Evolutionary conservation across 2,888 invertebrate species (phyloP).

Genomic region (Frankliniella intonsa): DNA sequence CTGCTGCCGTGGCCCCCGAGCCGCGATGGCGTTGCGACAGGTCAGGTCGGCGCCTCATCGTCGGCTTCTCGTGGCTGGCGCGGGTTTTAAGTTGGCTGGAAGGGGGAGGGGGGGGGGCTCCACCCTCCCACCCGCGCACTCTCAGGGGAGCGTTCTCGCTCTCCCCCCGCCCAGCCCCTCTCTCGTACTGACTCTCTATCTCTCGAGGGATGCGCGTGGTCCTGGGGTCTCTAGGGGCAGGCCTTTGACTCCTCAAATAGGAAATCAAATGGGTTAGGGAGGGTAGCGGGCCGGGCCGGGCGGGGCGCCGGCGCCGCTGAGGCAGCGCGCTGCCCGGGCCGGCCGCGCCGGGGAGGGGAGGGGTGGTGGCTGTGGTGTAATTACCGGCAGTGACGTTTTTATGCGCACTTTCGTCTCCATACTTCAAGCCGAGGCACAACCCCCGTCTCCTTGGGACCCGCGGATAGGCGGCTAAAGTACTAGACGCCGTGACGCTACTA

Average conservation of each 20-base stretch:
- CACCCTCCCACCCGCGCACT: not conserved
- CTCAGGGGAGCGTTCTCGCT: not conserved
- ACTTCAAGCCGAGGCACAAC: no score
- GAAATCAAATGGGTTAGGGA: not conserved
- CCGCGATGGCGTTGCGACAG: no score
- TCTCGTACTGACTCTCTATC: not conserved
- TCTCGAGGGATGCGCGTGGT: not conserved
- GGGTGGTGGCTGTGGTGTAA: not conserved
- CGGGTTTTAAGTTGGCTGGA: no score
- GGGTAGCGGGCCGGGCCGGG: not conserved
- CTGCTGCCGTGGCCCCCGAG: no score
- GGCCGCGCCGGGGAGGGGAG: not conserved
- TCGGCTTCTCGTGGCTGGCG: no score
- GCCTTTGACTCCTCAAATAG: constrained; percentile 8
- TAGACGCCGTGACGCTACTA: not conserved
- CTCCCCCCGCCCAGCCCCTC: not conserved
- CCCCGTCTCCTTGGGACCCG: no score
- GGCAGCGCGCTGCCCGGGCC: not conserved
- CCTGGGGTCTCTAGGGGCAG: not conserved
- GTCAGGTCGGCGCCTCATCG: no score
- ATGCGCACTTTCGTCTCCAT: not conserved
- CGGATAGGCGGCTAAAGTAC: not conserved
- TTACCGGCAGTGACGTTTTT: not conserved
- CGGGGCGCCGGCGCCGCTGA: no score
- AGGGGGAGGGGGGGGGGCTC: not conserved